phyloP scores from a whole-genome alignment of 2,113 vertebrate species.

The Prinia subflava region DNA sequence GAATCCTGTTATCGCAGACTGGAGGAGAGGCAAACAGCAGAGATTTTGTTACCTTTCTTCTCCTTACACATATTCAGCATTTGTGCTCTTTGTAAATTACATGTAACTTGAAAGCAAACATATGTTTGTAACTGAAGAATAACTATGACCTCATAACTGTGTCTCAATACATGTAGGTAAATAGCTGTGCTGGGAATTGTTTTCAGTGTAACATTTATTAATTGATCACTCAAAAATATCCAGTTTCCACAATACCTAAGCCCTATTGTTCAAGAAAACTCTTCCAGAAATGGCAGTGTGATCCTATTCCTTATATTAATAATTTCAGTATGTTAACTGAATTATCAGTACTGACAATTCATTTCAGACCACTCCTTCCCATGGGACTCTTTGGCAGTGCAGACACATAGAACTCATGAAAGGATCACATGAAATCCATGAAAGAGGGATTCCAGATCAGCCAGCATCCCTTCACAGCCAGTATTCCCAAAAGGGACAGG shows the following conservation, averaged over 20 bases:
- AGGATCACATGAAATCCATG: accelerated
- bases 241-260: not conserved
- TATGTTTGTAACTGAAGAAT: not conserved
- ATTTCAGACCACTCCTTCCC: not conserved
- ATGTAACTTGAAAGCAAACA: not conserved
- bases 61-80: not conserved
- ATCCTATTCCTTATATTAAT: not conserved
- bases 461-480: not conserved
- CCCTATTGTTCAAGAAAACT: not conserved
- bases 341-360: not conserved
- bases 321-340: not conserved
- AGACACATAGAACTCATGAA: not conserved
- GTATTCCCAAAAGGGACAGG: not conserved
- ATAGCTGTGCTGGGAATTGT: not conserved
- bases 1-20: not conserved
- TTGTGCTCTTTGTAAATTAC: not conserved
- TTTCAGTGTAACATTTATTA: not conserved
- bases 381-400: not conserved
- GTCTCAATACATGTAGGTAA: not conserved
- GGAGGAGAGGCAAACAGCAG: not conserved
- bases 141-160: not conserved
- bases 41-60: not conserved
- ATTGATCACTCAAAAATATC: not conserved
- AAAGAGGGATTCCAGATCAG: not conserved
- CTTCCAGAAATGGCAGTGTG: not conserved